phyloP scores from a whole-genome alignment of 2,797 vertebrate species.

The Dipus sagitta region DNA sequence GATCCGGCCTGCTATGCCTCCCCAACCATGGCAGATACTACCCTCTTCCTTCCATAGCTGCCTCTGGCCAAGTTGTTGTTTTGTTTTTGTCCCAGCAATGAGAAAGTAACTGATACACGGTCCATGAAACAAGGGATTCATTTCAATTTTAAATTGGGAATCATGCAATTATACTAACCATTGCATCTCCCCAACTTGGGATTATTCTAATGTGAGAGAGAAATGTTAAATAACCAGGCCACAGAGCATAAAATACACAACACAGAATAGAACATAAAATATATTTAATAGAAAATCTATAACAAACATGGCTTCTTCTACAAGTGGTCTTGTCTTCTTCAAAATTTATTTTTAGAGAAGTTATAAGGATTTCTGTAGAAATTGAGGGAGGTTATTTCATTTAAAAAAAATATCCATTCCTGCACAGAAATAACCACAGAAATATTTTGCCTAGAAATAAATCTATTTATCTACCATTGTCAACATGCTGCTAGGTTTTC shows the following conservation, averaged over 20 bases:
- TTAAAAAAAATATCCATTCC: not conserved
- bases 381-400: not conserved
- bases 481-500: conserved; percentile 13
- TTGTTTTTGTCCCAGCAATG: too few relatives aligned
- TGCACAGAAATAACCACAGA: conserved; percentile 22
- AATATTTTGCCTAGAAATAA: conserved; percentile 43
- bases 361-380: not conserved
- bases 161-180: conserved; percentile 16
- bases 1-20: too few relatives aligned
- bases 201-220: not conserved
- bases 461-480: not conserved
- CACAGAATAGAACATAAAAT: not conserved
- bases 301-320: conserved; percentile 7
- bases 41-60: too few relatives aligned
- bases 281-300: conserved; percentile 31
- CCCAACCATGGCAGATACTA: too few relatives aligned
- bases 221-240: not conserved
- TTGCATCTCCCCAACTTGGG: not conserved
- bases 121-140: not conserved
- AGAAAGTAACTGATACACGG: too few relatives aligned
- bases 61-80: too few relatives aligned
- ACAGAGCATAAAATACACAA: conserved; percentile 9
- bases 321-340: not conserved
- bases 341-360: conserved; percentile 40
- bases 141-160: not conserved